phyloP scores from a whole-genome alignment of 2,888 invertebrate genomes.

The Cryptus viduatorius region DNA sequence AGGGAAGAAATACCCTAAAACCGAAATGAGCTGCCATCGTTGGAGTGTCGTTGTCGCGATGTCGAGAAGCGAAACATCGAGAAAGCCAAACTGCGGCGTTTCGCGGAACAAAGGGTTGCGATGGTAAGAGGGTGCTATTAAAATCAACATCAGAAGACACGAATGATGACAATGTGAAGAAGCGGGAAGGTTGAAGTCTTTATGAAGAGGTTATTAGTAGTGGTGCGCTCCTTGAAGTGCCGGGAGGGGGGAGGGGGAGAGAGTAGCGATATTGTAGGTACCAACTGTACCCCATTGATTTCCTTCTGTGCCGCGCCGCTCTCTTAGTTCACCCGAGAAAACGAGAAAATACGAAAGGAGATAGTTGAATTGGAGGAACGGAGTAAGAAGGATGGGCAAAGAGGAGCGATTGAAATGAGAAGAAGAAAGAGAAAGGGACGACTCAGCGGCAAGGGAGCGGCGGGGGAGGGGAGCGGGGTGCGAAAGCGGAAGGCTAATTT shows the following conservation, averaged over 20 bases:
- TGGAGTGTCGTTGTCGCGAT: constrained; percentile 2
- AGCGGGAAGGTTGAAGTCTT: not conserved
- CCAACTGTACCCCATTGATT: constrained; percentile 47
- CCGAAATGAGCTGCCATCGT: constrained; percentile 37
- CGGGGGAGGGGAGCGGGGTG: constrained; percentile 11
- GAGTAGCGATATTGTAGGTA: constrained; percentile 8
- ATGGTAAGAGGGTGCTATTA: constrained; percentile 32
- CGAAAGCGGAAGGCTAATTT: constrained; percentile 69
- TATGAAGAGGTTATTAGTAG: constrained; percentile 4
- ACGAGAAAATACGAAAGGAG: constrained; percentile 2
- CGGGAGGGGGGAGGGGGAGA: not conserved
- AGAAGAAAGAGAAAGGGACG: constrained; percentile 50
- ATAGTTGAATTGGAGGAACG: constrained; percentile 11
- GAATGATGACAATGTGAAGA: constrained; percentile 3
- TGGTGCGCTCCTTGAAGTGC: not conserved
- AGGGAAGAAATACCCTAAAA: constrained; percentile 19
- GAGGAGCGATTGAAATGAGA: constrained; percentile 13
- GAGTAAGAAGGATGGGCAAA: constrained; percentile 3
- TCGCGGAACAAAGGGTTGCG: constrained; percentile 50
- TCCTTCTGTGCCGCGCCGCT: constrained; percentile 24
- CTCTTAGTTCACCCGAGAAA: constrained; percentile 13
- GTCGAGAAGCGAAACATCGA: constrained; percentile 16
- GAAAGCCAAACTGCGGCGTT: constrained; percentile 59
- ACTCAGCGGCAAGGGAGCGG: constrained; percentile 23
- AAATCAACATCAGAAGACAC: constrained; percentile 40